A percentile compares a stretch with the other conserved stretches of the same genome.
Evolutionary conservation across 2,797 vertebrate species (phyloP).

Genomic region (Alcedo atthis): DNA sequence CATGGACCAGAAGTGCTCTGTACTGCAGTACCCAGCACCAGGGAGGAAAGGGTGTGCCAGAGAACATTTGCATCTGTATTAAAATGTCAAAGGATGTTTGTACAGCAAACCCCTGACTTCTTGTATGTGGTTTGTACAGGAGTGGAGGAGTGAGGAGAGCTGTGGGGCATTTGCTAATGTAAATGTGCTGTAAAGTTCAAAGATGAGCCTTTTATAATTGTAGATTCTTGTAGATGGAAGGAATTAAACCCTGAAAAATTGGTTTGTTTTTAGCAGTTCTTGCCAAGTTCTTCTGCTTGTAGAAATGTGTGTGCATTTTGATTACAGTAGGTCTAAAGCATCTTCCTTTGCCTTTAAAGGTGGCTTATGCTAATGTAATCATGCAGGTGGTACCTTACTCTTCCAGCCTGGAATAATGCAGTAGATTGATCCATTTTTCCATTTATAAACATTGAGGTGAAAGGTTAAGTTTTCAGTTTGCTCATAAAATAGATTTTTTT

Average conservation of each 20-base stretch:
- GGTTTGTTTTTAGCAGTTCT: constrained; percentile 62
- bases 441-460: neutral
- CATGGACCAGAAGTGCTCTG: constrained; percentile 17
- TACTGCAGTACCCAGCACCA: constrained; percentile 47
- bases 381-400: neutral
- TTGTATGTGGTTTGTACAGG: constrained; percentile 64
- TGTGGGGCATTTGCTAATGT: constrained; percentile 44
- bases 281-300: constrained; percentile 12
- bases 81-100: constrained; percentile 73
- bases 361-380: neutral
- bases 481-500: neutral
- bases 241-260: constrained; percentile 80
- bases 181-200: constrained; percentile 75
- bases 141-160: constrained; percentile 38
- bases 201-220: constrained; percentile 64
- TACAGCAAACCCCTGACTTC: constrained; percentile 45
- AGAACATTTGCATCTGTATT: constrained; percentile 75
- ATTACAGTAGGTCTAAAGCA: neutral
- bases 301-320: neutral
- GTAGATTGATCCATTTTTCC: neutral
- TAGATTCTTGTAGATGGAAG: constrained; percentile 75
- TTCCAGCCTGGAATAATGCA: neutral
- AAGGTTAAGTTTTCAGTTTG: neutral
- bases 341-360: neutral
- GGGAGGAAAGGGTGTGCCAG: constrained; percentile 63